Conservation (phyloP, 2,113 vertebrate species). For the Antechinus stuartii region DNA sequence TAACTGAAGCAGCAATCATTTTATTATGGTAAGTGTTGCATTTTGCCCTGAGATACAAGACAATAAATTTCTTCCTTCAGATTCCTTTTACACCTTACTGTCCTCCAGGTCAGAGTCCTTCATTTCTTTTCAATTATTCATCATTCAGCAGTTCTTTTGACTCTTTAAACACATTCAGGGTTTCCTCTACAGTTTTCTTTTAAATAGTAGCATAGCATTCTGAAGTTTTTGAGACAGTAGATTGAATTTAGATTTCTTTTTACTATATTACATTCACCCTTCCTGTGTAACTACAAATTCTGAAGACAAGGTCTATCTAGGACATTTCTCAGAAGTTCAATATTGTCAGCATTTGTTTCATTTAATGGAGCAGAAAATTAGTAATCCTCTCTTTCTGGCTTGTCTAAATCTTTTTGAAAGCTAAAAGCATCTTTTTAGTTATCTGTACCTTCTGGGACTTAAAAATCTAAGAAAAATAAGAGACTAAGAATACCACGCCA, state of each 20-base stretch:
- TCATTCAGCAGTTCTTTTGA: constrained; percentile 90
- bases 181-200: constrained; percentile 88
- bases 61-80: constrained; percentile 81
- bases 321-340: background rate
- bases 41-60: constrained; percentile 80
- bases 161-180: constrained; percentile 89
- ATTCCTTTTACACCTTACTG: constrained; percentile 71
- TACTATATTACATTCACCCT: background rate
- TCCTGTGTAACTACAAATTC: background rate
- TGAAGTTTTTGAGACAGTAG: background rate
- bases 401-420: background rate
- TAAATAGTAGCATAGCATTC: constrained; percentile 66
- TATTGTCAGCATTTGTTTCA: background rate
- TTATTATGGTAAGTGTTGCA: constrained; percentile 73
- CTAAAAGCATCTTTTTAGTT: background rate
- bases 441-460: background rate
- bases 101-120: constrained; percentile 59
- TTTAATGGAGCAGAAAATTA: background rate
- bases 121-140: constrained; percentile 67
- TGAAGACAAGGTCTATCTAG: background rate
- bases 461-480: no score
- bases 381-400: background rate
- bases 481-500: background rate
- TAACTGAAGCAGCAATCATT: constrained; percentile 79
- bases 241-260: background rate